phyloP scores from a whole-genome alignment of 2,888 invertebrate species.

The Sesamia inferens region DNA sequence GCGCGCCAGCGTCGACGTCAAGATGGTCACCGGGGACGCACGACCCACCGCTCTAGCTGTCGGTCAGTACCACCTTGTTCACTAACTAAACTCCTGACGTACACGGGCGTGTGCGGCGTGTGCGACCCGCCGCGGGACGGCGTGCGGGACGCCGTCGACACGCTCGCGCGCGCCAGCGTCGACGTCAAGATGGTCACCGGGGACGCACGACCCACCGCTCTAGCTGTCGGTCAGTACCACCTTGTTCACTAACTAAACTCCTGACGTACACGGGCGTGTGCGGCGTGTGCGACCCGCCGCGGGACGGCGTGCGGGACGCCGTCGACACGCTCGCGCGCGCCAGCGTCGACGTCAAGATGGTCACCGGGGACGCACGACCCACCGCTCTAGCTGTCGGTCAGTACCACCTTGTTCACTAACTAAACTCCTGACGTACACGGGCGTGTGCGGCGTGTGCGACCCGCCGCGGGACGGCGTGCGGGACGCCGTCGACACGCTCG shows the following conservation, averaged over 20 bases:
- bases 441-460: constrained; percentile 98
- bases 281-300: constrained; percentile 99
- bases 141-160: constrained; percentile 95
- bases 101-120: constrained; percentile 98
- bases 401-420: constrained; percentile 20
- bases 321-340: constrained; percentile 95
- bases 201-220: constrained; percentile 98
- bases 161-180: constrained; percentile 95
- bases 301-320: constrained; percentile 96
- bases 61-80: constrained; percentile 87
- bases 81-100: constrained; percentile 89
- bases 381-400: constrained; percentile 98
- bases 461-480: constrained; percentile 97
- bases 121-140: constrained; percentile 98
- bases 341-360: constrained; percentile 98
- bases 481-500: constrained; percentile 95
- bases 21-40: constrained; percentile 99
- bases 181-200: constrained; percentile 99
- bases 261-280: constrained; percentile 97
- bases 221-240: constrained; percentile 94
- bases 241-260: constrained; percentile 24
- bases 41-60: constrained; percentile 98
- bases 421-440: constrained; percentile 93
- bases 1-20: constrained; percentile 96
- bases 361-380: constrained; percentile 98